Conservation (phyloP, 2,888 invertebrate genomes). For the Nemotelus nigrinus region DNA sequence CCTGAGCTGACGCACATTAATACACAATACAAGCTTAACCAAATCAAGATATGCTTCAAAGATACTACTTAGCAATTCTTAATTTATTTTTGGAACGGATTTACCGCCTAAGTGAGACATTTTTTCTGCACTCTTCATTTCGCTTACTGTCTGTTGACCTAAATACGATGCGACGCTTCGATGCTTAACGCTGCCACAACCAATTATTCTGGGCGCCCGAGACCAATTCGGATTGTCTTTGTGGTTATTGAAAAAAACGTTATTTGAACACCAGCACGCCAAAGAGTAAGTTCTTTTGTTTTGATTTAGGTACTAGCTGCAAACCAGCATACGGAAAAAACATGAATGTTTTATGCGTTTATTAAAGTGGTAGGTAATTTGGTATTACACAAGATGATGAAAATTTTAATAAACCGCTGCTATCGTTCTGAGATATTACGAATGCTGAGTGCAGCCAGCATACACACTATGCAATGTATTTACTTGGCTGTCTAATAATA, state of each 20-base stretch:
- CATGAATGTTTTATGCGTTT: too few species aligned
- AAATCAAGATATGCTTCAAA: background rate
- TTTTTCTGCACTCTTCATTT: background rate
- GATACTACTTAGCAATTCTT: background rate
- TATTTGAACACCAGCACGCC: constrained; percentile 8
- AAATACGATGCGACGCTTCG: background rate
- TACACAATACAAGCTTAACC: too few species aligned
- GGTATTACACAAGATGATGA: too few species aligned
- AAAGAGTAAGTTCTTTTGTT: background rate
- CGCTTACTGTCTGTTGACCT: background rate
- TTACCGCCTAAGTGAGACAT: constrained; percentile 8
- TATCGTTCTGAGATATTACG: too few species aligned
- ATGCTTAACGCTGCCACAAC: background rate
- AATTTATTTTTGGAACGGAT: constrained; percentile 7
- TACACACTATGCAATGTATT: too few species aligned
- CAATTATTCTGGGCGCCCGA: background rate
- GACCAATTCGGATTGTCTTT: background rate
- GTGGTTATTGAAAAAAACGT: background rate
- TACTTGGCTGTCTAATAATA: too few species aligned
- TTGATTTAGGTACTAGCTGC: background rate
- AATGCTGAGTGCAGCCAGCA: too few species aligned
- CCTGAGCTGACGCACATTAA: too few species aligned
- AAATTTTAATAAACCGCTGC: too few species aligned
- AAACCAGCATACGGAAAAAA: too few species aligned
- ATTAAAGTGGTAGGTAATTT: too few species aligned